phyloP scores from a whole-genome alignment of 2,113 vertebrate species.

The Halichoerus grypus region DNA sequence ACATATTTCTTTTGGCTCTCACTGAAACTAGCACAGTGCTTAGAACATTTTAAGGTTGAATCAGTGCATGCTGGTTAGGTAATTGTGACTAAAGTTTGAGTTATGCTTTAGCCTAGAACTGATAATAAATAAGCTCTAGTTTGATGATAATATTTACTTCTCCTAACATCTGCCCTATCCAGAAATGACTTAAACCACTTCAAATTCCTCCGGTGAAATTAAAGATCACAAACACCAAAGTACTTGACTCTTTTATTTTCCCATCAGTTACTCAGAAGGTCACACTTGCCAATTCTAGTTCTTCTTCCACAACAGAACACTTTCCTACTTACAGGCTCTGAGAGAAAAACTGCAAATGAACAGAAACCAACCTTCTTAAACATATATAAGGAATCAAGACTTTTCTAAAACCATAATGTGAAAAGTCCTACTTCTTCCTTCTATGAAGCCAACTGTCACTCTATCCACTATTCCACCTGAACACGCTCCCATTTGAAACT shows the following conservation, averaged over 20 bases:
- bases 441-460: background rate
- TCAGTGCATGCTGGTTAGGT: background rate
- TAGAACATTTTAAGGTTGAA: background rate
- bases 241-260: constrained; percentile 58
- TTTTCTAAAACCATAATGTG: constrained; percentile 19
- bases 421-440: constrained; percentile 5
- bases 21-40: background rate
- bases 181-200: constrained; percentile 50
- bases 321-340: background rate
- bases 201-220: background rate
- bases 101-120: background rate
- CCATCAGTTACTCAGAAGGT: background rate
- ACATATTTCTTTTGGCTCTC: background rate
- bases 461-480: background rate
- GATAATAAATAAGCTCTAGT: background rate
- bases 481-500: constrained; percentile 52
- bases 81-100: background rate
- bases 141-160: background rate
- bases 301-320: constrained; percentile 12
- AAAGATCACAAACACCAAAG: background rate
- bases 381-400: background rate
- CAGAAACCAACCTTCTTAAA: constrained; percentile 2
- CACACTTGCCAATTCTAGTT: background rate
- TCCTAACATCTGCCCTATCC: background rate
- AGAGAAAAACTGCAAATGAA: constrained; percentile 46